These are phyloP conservation scores for Embiotoca jacksoni DNA, from an alignment of 2,113 vertebrate species.

Conservation along the genomic window DNA sequence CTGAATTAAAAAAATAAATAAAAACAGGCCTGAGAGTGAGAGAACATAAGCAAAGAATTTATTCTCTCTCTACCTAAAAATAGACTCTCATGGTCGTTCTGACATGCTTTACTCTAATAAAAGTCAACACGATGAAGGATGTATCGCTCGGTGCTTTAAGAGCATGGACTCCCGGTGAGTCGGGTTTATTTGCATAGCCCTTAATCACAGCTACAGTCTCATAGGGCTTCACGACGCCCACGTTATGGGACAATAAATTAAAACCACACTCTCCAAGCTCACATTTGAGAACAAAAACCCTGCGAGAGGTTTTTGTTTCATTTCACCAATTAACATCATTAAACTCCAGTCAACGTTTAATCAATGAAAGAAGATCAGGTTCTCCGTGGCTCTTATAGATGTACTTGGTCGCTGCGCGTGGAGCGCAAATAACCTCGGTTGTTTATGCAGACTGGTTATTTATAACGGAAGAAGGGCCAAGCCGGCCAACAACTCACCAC, in stretches of 20 bases:
- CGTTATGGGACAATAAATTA: slow-evolving; percentile 20
- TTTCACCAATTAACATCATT: slow-evolving; percentile 29
- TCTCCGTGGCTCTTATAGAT: background rate
- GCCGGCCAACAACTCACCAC: background rate
- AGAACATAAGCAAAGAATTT: background rate
- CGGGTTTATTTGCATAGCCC: slow-evolving; percentile 39
- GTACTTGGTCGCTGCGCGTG: background rate
- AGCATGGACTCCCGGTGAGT: slow-evolving; percentile 7
- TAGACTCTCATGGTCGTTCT: background rate
- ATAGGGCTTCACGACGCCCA: slow-evolving; percentile 34
- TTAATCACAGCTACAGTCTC: slow-evolving; percentile 37
- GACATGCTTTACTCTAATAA: background rate
- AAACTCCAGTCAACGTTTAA: slow-evolving; percentile 23
- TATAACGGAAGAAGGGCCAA: background rate
- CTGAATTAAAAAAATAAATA: slow-evolving; percentile 18
- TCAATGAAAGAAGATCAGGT: slow-evolving; percentile 5
- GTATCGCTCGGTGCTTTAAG: background rate
- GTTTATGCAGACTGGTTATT: slow-evolving; percentile 19
- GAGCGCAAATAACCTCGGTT: background rate
- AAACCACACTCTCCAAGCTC: slow-evolving; percentile 16
- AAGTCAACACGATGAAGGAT: background rate
- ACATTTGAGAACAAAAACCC: slow-evolving; percentile 9
- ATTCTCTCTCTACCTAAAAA: slow-evolving; percentile 20
- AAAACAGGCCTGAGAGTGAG: slow-evolving; percentile 17
- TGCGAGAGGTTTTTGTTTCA: slow-evolving; percentile 1